Conservation (phyloP, 2,113 vertebrate genomes). For the Poecile atricapillus region DNA sequence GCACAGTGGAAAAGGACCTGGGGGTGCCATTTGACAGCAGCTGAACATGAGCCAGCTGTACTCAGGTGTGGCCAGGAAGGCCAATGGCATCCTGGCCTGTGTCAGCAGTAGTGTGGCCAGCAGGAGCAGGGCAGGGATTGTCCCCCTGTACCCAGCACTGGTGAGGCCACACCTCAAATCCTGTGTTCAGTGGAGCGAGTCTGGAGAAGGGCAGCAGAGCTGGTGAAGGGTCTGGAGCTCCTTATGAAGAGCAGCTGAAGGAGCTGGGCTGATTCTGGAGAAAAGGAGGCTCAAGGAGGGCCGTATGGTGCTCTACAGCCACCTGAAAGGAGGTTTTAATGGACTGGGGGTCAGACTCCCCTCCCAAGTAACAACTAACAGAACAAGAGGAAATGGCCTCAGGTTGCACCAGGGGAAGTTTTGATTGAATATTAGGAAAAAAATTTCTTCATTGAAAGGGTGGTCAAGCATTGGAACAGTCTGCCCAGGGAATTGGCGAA, state of each 20-base stretch:
- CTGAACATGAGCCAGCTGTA: neutral
- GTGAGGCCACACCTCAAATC: accelerated
- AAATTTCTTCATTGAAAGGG: neutral
- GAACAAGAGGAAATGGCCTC: neutral
- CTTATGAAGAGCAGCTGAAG: neutral
- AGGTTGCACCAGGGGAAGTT: neutral
- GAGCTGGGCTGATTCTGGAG: neutral
- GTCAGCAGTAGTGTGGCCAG: neutral
- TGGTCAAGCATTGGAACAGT: neutral
- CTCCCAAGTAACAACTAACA: neutral
- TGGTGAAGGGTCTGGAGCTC: neutral
- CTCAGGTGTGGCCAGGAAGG: neutral
- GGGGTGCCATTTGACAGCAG: accelerated
- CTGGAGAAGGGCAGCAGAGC: neutral
- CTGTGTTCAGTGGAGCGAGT: neutral
- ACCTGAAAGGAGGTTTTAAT: neutral
- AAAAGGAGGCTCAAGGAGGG: neutral
- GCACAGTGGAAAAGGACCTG: neutral
- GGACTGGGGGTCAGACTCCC: neutral
- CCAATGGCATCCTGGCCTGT: neutral
- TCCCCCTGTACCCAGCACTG: neutral
- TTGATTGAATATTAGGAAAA: neutral
- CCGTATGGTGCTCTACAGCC: neutral
- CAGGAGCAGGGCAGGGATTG: neutral
- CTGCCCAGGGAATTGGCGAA: neutral